Conservation (phyloP, 2,797 vertebrate genomes). For the Lagodon rhomboides region DNA sequence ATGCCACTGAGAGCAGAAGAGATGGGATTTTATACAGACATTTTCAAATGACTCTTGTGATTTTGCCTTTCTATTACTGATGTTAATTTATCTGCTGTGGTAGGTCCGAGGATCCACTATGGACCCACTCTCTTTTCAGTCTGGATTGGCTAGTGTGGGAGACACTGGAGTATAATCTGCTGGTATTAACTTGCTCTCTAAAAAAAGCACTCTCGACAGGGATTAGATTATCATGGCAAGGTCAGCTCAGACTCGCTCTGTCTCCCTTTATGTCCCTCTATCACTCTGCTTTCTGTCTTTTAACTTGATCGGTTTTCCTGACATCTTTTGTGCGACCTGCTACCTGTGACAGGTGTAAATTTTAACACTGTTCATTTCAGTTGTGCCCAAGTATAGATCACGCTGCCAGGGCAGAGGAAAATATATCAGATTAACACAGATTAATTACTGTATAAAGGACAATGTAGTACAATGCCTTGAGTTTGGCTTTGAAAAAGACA, state of each 20-base stretch:
- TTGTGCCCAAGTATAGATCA: conserved; percentile 5
- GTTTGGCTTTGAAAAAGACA: neutral
- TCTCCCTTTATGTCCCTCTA: conserved; percentile 75
- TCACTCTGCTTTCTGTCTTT: conserved; percentile 67
- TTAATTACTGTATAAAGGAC: conserved; percentile 32
- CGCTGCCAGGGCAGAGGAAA: conserved; percentile 5
- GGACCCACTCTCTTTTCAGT: conserved; percentile 68
- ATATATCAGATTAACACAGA: conserved; percentile 37
- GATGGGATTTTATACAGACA: conserved; percentile 2
- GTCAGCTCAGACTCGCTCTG: conserved; percentile 82
- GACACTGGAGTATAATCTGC: conserved; percentile 87
- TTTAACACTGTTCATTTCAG: conserved; percentile 7
- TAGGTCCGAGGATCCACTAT: conserved; percentile 45
- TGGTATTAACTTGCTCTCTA: conserved; percentile 90
- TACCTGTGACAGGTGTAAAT: conserved; percentile 15
- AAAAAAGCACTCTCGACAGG: conserved; percentile 90
- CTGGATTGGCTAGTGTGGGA: conserved; percentile 84
- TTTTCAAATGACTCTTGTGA: conserved; percentile 12
- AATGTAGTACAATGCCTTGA: neutral
- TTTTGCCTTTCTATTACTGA: conserved; percentile 2
- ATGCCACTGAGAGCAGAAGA: conserved; percentile 7
- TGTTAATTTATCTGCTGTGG: conserved; percentile 32
- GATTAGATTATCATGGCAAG: conserved; percentile 90
- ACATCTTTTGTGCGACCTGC: neutral
- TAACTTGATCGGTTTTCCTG: conserved; percentile 34